Percentiles rank a stretch among this genome's conserved stretches.
Evolutionary conservation across 2,888 invertebrate genomes (phyloP).

Genomic region (Spisula subtruncata): DNA sequence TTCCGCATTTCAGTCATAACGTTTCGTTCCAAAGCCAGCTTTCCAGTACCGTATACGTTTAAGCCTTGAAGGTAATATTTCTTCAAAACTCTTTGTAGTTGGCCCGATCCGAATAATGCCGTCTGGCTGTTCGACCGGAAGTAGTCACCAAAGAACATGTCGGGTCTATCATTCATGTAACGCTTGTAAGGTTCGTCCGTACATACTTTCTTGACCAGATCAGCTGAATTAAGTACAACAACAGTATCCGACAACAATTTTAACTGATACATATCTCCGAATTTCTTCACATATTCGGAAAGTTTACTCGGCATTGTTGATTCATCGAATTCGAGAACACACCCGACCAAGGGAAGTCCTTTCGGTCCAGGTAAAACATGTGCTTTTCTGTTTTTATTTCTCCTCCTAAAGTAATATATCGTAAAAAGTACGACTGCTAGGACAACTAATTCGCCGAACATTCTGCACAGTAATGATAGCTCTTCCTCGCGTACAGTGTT

Average conservation of each 20-base stretch:
- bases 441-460: neutral
- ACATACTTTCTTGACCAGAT: neutral
- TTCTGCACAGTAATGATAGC: neutral
- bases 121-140: neutral
- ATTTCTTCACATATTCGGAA: neutral
- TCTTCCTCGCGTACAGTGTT: too few species aligned
- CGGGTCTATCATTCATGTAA: conserved; percentile 15
- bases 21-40: neutral
- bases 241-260: conserved; percentile 12
- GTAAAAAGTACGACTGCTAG: neutral
- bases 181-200: neutral
- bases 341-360: conserved; percentile 2
- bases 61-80: neutral
- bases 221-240: neutral
- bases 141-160: conserved; percentile 7
- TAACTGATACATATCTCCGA: conserved; percentile 7
- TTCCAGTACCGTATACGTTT: neutral
- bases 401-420: neutral
- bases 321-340: conserved; percentile 1
- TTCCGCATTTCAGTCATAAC: conserved; percentile 23
- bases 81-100: neutral
- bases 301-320: conserved; percentile 14
- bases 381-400: neutral
- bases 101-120: neutral
- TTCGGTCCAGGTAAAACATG: neutral